Base-by-base conservation (phyloP, 2,797 vertebrate species). In the Limosa lapponica region DNA sequence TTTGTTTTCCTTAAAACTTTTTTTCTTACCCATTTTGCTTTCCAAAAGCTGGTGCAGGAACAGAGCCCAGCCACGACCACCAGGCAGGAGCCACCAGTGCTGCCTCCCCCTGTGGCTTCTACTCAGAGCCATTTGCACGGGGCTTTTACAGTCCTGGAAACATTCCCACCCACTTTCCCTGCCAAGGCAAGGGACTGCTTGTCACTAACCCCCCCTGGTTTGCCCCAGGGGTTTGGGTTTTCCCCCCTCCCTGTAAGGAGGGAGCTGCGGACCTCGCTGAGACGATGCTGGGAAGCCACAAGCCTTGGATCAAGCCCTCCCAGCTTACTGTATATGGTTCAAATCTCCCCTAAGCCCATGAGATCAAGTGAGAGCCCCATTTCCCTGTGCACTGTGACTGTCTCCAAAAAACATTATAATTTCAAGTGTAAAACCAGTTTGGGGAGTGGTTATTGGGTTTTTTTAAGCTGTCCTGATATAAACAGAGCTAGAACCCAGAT, bases 61-160 rank as follows among this genome's bases (percentile, higher is more conserved):
- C 82, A 82, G 28, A 73, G 14, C 51, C 32, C 3, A 1, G 37
- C 48, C 6, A 8, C 0, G 1, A 44, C 14, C 58, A 39, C 23
- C 1, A 0, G 2, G 2, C 22, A 5, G 1, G 20, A 77, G 32
- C 73, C 18, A 1, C 67, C 62, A 84, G 64, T 0, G 0, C 30
- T 87, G 27, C 71, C 52, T 44, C 41, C 3, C 44, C 34, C 32
- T 2, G 0, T 14, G 27, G 19, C 28, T 83, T 36, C 51, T 81
- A 34, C 70, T 81, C 5, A 0, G 34, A 71, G 57, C 19, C 22
- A 0, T n/a, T 62, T 51, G 9, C 43, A 72, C 10, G 0, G 0
- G 39, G 16, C 17, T 94, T 81, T 55, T 43, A 18, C 23, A 44
- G 1, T 7, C 36, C 82, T 46, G 48, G n/a, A 59, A 66, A 66